Base-by-base conservation (phyloP, 2,113 vertebrate species). In the Tenebrosternarchus preto region DNA sequence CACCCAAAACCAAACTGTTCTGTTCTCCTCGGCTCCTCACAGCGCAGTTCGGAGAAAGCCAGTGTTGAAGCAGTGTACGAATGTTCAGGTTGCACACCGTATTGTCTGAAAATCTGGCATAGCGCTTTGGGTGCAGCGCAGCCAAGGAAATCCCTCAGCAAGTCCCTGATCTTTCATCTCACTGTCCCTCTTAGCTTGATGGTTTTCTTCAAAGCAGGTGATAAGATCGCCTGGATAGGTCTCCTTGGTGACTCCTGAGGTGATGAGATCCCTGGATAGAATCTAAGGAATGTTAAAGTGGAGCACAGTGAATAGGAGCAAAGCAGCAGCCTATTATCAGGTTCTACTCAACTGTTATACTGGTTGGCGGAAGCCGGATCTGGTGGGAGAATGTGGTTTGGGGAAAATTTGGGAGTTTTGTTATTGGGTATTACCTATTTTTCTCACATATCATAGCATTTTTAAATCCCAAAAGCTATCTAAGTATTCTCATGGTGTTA, bases 151-250 rank as follows among this genome's bases (percentile, higher is more conserved):
- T 84, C 63, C 75, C 78, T 31, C 29, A 66, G 73, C 31, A 15
- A 50, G 46, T 68, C 57, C 68, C 61, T 0, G 29, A 71, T 53
- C 68, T 74, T 79, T 83, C 81, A 69, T 83, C 67, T 70, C 29
- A 22, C 20, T 43, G 24, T 81, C 81, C 75, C 81, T 83, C 57
- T 56, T 19, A 78, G 81, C 69, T 80, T 83, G 83, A 15, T 83
- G 83, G 81, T 86, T 69, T 79, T 83, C 81, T 63, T 55, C 70
- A 39, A 27, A 59, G 72, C 50, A 59, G n/a, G 46, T 25, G 67
- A 81, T 78, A 25, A 68, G 50, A 63, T 81, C 56, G 55, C 36
- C 19, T 43, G 55, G 53, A 59, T 39, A 56, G 27, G 69, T 56
- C n/a, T n/a, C 25, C 33, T 81, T 53, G 39, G 56, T 17, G n/a